Conservation (phyloP, 2,113 vertebrate genomes). For the Myrmecophaga tridactyla region DNA sequence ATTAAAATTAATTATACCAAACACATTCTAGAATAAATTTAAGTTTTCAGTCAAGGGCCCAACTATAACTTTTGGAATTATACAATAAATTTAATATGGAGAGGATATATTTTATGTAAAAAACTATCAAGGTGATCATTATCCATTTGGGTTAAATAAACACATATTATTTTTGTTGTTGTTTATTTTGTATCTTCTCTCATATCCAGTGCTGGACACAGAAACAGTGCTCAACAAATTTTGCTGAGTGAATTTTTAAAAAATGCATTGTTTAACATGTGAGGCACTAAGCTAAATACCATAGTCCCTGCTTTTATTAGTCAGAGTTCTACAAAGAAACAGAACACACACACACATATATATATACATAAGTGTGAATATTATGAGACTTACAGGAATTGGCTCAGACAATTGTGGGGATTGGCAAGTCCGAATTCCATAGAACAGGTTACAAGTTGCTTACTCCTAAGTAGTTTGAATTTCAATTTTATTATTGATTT, state of each 20-base stretch:
- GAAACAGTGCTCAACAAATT: background rate
- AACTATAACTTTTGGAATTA: background rate
- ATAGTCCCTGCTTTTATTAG: background rate
- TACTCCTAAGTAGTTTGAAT: background rate
- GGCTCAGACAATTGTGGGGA: no score
- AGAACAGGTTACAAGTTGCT: background rate
- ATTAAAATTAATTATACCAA: background rate
- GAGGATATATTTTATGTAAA: background rate
- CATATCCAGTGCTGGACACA: background rate
- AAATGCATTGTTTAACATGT: background rate
- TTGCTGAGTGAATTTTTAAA: slow-evolving; percentile 6
- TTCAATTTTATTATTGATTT: slow-evolving; percentile 7
- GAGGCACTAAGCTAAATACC: background rate
- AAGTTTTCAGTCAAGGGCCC: background rate
- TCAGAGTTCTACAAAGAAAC: no score
- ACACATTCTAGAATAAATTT: background rate
- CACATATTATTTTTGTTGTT: background rate
- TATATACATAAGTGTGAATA: no score
- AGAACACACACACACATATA: no score
- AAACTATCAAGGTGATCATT: background rate
- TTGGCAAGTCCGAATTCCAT: no score
- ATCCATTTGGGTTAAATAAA: slow-evolving; percentile 31
- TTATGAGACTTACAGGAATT: no score
- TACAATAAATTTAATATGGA: background rate
- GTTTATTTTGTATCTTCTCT: background rate